Percentiles rank a stretch among this genome's conserved stretches.
These are phyloP conservation scores for Pyralis farinalis DNA, from an alignment of 2,888 invertebrate species.

Conservation along the genomic window DNA sequence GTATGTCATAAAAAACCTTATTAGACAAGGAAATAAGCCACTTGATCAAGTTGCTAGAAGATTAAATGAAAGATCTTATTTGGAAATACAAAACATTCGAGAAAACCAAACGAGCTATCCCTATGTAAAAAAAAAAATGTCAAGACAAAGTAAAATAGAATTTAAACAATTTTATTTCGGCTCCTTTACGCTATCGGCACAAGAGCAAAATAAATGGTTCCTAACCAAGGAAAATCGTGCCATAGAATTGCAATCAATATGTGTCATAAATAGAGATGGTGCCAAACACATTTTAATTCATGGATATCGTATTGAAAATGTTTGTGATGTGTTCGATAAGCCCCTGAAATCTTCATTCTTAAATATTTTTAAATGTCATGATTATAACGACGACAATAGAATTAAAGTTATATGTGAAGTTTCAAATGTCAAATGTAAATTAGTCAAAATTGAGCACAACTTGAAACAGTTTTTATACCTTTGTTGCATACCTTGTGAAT, in stretches of 20 bases:
- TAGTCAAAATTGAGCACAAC: too few relatives aligned
- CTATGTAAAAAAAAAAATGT: not conserved
- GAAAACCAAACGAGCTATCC: not conserved
- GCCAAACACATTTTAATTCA: not conserved
- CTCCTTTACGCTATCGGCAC: not conserved
- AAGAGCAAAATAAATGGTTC: not conserved
- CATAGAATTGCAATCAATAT: not conserved
- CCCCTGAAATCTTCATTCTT: not conserved
- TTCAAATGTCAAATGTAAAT: too few relatives aligned
- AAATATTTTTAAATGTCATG: not conserved
- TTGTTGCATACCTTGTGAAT: too few relatives aligned
- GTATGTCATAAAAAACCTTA: slow-evolving; percentile 13
- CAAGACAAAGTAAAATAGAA: not conserved
- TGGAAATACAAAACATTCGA: not conserved
- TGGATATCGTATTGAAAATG: not conserved
- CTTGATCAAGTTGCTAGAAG: slow-evolving; percentile 15
- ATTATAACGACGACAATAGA: too few relatives aligned
- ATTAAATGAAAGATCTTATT: slow-evolving; percentile 1
- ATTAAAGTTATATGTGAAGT: too few relatives aligned
- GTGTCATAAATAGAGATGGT: not conserved
- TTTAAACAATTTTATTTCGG: not conserved
- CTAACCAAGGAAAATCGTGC: not conserved
- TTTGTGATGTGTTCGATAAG: not conserved
- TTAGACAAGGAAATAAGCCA: slow-evolving; percentile 15
- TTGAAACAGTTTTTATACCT: too few relatives aligned